phyloP scores from a whole-genome alignment of 2,888 invertebrate genomes.

The Eristalis tenax region DNA sequence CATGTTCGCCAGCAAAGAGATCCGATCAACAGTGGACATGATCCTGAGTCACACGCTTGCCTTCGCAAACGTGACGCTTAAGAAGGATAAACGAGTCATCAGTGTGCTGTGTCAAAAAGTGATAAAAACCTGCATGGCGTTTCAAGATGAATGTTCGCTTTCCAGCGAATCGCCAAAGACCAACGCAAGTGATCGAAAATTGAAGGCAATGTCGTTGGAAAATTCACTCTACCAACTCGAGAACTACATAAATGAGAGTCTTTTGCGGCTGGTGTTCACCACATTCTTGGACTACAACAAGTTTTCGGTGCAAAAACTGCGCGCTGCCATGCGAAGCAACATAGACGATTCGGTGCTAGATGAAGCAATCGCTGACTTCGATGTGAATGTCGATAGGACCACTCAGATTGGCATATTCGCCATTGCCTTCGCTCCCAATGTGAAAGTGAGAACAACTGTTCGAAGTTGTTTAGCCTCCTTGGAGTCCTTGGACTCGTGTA shows the following conservation, averaged over 20 bases:
- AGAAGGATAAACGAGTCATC: constrained; percentile 78
- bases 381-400: constrained; percentile 79
- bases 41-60: constrained; percentile 78
- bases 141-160: constrained; percentile 77
- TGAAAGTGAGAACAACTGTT: constrained; percentile 77
- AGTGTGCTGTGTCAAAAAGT: constrained; percentile 79
- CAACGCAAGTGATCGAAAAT: constrained; percentile 75
- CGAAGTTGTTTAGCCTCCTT: constrained; percentile 80
- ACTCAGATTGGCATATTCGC: constrained; percentile 80
- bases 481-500: constrained; percentile 78
- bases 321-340: constrained; percentile 73
- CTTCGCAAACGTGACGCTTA: constrained; percentile 79
- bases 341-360: constrained; percentile 75
- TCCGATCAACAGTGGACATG: constrained; percentile 76
- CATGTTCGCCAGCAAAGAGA: constrained; percentile 74
- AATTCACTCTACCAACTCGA: constrained; percentile 78
- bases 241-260: constrained; percentile 78
- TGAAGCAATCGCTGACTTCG: constrained; percentile 79
- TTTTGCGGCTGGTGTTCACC: constrained; percentile 77
- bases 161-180: constrained; percentile 42
- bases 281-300: constrained; percentile 78
- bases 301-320: constrained; percentile 77
- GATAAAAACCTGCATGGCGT: constrained; percentile 77
- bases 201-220: constrained; percentile 78
- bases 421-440: constrained; percentile 77